Evolutionary conservation across 1,140 invertebrate species (phyloP).

Genomic region (Caenorhabditis briggsae): DNA sequence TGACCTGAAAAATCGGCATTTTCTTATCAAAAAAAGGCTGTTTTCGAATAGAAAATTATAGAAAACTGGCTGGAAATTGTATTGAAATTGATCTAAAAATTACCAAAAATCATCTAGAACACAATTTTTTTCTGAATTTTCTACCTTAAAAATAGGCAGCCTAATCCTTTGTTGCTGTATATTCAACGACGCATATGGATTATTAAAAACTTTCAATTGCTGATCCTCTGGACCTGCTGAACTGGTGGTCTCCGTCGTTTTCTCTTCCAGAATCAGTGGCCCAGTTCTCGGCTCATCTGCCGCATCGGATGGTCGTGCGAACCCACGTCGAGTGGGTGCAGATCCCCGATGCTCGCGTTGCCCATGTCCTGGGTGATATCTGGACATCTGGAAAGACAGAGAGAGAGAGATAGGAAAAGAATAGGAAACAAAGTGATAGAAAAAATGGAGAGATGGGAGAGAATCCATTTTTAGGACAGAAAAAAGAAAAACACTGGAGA

Average conservation of each 20-base stretch:
- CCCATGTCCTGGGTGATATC: slow-evolving; percentile 17
- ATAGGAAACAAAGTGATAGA: not conserved
- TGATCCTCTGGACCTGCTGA: slow-evolving; percentile 45
- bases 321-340: not conserved
- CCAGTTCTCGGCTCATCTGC: slow-evolving; percentile 60
- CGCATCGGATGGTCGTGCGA: slow-evolving; percentile 44
- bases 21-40: not conserved
- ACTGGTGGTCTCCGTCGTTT: not conserved
- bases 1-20: not conserved
- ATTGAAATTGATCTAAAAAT: not conserved
- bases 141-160: slow-evolving; percentile 75
- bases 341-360: not conserved
- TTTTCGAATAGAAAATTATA: no score
- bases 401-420: not conserved
- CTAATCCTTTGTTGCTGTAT: slow-evolving; percentile 75
- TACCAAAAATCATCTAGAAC: not conserved
- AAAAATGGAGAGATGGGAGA: not conserved
- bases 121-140: not conserved
- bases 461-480: not conserved
- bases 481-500: not conserved
- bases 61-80: no score
- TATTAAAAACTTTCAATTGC: slow-evolving; percentile 69
- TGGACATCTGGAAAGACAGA: not conserved
- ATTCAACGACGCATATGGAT: slow-evolving; percentile 74
- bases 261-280: slow-evolving; percentile 66